Percentiles rank a stretch among this genome's conserved stretches.
Conservation (phyloP, 2,113 vertebrate genomes). For the Rhadina sibilatrix region DNA sequence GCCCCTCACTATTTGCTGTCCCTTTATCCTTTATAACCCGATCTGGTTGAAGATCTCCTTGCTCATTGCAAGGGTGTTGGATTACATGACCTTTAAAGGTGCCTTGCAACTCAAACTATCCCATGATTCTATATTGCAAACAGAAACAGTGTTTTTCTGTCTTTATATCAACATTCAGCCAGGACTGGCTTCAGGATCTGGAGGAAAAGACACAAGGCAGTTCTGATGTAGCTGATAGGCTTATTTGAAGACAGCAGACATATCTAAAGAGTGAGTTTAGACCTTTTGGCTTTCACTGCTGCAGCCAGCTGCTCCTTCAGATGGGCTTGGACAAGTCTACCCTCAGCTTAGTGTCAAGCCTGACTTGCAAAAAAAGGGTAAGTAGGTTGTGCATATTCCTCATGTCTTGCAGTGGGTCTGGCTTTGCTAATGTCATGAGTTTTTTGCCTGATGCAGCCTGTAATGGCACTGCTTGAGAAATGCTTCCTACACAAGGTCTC, state of each 20-base stretch:
- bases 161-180: not conserved
- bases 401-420: not conserved
- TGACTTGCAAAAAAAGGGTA: not conserved
- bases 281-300: not conserved
- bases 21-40: not conserved
- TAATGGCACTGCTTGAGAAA: not conserved
- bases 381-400: not conserved
- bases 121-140: not conserved
- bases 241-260: not conserved
- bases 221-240: not conserved
- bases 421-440: not conserved
- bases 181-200: not conserved
- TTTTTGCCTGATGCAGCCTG: not conserved
- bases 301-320: not conserved
- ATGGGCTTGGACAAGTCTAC: not conserved
- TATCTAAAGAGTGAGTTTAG: not conserved
- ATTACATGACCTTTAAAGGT: not conserved
- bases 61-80: not conserved
- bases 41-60: not conserved
- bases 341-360: not conserved
- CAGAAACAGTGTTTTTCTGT: not conserved
- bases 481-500: not conserved
- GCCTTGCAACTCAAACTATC: not conserved
- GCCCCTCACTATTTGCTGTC: not conserved
- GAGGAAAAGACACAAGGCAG: not conserved